Evolutionary conservation across 2,797 vertebrate genomes (phyloP).

Genomic region (Leuciscus waleckii): DNA sequence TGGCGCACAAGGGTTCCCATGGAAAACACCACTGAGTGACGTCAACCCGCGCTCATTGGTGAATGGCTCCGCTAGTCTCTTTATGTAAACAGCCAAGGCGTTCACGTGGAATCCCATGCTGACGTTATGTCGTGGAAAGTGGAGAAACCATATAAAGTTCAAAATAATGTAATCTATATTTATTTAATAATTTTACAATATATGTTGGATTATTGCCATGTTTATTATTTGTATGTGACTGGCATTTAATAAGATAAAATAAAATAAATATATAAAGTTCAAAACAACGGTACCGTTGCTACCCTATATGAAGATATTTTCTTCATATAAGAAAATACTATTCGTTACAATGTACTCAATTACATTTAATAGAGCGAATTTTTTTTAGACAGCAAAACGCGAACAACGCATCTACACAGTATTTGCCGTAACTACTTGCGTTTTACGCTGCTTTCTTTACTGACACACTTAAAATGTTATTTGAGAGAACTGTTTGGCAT

Average conservation of each 20-base stretch:
- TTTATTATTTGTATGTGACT: too few relatives aligned
- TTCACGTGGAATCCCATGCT: conserved; percentile 80
- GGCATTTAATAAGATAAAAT: too few relatives aligned
- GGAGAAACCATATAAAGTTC: not conserved
- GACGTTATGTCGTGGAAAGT: conserved; percentile 26
- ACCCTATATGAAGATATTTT: not conserved
- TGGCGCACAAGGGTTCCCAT: conserved; percentile 67
- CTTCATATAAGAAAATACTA: not conserved
- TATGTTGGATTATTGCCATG: too few relatives aligned
- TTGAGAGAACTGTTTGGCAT: too few relatives aligned
- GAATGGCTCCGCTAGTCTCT: conserved; percentile 67
- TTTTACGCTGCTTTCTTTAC: not conserved
- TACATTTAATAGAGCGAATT: not conserved
- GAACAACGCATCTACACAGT: too few relatives aligned
- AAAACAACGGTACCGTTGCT: conserved; percentile 27
- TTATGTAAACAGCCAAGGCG: conserved; percentile 74
- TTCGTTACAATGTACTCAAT: not conserved
- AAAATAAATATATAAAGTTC: not conserved
- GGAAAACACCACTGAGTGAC: conserved; percentile 64
- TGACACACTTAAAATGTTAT: too few relatives aligned
- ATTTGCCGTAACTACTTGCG: too few relatives aligned
- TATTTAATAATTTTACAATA: too few relatives aligned
- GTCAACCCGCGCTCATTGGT: conserved; percentile 61
- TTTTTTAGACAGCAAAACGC: too few relatives aligned
- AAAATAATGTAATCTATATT: not conserved